Conservation (phyloP, 1,140 invertebrate genomes). For the Wiebesia pumilae region DNA sequence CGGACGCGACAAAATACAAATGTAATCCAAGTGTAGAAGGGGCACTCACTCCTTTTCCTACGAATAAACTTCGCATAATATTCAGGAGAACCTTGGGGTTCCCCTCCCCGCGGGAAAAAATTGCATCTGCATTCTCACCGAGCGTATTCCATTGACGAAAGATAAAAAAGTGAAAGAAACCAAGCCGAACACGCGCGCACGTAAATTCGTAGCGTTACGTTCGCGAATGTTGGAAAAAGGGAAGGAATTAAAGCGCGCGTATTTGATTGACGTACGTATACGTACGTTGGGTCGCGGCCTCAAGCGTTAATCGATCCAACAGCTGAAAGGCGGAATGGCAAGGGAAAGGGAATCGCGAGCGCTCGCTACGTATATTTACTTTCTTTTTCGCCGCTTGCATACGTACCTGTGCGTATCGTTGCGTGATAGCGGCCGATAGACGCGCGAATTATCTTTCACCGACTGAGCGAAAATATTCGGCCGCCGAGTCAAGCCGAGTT, state of each 20-base stretch:
- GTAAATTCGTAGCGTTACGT: background rate
- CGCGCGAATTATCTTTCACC: background rate
- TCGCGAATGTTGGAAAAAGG: too few species aligned
- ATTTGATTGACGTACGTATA: too few species aligned
- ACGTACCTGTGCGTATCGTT: too few species aligned
- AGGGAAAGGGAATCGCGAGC: too few species aligned
- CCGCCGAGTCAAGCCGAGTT: background rate
- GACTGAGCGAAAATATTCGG: background rate
- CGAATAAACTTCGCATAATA: background rate
- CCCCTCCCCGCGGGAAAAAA: background rate
- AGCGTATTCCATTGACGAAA: background rate
- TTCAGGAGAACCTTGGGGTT: background rate
- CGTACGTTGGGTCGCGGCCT: too few species aligned
- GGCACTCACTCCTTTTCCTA: background rate
- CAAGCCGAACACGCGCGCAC: too few species aligned
- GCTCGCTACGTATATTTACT: too few species aligned
- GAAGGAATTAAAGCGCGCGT: too few species aligned
- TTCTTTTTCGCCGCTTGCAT: too few species aligned
- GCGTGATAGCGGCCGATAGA: too few species aligned
- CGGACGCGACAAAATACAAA: background rate
- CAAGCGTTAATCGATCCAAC: background rate
- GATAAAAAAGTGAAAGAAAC: too few species aligned
- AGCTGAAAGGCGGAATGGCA: background rate
- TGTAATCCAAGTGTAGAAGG: background rate
- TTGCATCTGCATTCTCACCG: background rate